Base-by-base conservation (phyloP, 1,140 invertebrate species). In the Lepidotrigona ventralis region DNA sequence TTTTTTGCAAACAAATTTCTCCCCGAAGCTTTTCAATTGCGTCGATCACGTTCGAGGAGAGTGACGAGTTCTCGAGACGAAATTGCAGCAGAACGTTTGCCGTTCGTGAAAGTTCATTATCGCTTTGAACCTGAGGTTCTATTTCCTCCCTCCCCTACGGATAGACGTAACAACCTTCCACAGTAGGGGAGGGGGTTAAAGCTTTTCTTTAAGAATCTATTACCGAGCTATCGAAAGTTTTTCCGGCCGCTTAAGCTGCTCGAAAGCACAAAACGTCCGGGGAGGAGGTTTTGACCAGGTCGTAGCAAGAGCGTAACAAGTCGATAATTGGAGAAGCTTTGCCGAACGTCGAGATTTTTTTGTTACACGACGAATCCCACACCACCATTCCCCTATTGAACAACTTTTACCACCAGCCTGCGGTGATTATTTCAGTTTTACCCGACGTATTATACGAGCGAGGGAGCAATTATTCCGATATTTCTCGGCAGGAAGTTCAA, bases 261-360 rank as follows among this genome's bases (percentile, higher is more conserved):
- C 81, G 68, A 23, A n/a, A 29, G 46, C 26, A 63, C 81, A 83
- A 83, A 83, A 70, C 81, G 29, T n/a, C 46, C 39, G 39, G 39
- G 6, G 6, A 46, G 6, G 39, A 8, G 39, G 39, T 46, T 56
- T 68, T 19, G 6, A 8, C 39, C 39, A 46, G 11, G 26, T 26
- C 23, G 58, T 15, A 15, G 29, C 64, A 72, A 83, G 76, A 79
- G 72, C 66, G 81, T 83, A 83, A 72, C 81, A 64, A 85, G 83
- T 85, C 79, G 83, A 85, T 85, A 85, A 85, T 85, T 82, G 79
- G 56, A 70, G 66, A 74, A 85, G 83, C 81, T 83, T 46, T 71
- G 76, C 54, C 56, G 79, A 53, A 71, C 53, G 23, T 69, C 51
- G 14, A 56, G 56, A 82, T 46, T 81, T 81, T n/a, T 64, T 71